Evolutionary conservation across 2,888 invertebrate species (phyloP), one percentile per base, ranked within the genome.

Genomic region (Lymantria dispar): DNA sequence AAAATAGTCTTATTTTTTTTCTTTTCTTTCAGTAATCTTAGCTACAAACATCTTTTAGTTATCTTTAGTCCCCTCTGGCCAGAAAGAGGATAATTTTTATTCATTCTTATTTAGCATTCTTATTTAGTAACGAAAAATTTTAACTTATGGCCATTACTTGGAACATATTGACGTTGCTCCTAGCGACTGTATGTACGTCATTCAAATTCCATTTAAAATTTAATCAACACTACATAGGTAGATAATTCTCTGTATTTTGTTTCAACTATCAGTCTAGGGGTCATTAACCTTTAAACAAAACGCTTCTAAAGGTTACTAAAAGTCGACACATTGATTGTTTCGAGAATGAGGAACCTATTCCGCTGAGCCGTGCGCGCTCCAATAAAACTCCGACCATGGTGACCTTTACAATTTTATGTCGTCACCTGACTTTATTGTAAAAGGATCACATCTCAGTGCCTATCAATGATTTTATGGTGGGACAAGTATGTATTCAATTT

Each of bases 341-440:
- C 43, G 43, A 43, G 52, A 49, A 49, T 45, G 48, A 46, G 53
- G 43, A 56, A 56, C 45, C 45, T 47, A 50, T 62, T 46, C 52
- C 33, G 45, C 14, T 41, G 38, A 52, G 30, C 40, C n/a, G 43
- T 33, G 38, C 47, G 33, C 45, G 50, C 43, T 52, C 48, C 54
- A 60, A 65, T 61, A 65, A 64, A 64, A 65, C 54, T 45, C 39
- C 43, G 49, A 52, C 47, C 54, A 51, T 47, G 40, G 47, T 60
- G 56, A 64, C 56, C 63, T 56, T 63, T 51, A n/a, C n/a, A 40
- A 54, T 62, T 62, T 62, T 54, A 62, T 56, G 54, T 49, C 62
- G 55, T 54, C 57, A 62, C 56, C 47, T 53, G 39, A 47, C 50
- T 54, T 53, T 65, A 62, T 55, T 60, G 65, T 64, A 62, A 64